A percentile compares a stretch with the other conserved stretches of the same genome.
phyloP scores from a whole-genome alignment of 92 coral and sea anemone species.

The Porites divaricata region DNA sequence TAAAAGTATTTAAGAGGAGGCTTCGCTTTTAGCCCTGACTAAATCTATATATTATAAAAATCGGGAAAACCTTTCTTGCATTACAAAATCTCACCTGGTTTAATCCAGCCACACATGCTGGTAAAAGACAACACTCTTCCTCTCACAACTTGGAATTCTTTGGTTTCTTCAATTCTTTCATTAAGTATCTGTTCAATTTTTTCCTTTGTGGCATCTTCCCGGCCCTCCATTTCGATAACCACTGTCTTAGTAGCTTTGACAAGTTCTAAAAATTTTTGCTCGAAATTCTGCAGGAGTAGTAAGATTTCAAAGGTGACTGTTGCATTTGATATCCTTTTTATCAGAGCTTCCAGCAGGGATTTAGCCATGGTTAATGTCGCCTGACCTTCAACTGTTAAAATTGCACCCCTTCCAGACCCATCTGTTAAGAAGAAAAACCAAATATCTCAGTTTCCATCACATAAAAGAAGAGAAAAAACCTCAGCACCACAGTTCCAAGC shows the following conservation, averaged over 20 bases:
- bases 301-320: slow-evolving; percentile 15
- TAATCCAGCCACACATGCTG: slow-evolving; percentile 34
- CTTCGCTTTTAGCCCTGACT: too few species aligned
- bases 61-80: too few species aligned
- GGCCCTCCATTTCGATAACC: neutral
- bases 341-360: slow-evolving; percentile 4
- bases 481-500: too few species aligned
- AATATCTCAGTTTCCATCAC: too few species aligned
- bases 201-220: neutral
- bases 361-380: slow-evolving; percentile 24
- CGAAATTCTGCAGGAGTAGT: neutral
- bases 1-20: too few species aligned
- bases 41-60: too few species aligned
- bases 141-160: slow-evolving; percentile 18
- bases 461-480: too few species aligned
- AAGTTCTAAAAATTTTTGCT: slow-evolving; percentile 18
- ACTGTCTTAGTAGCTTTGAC: neutral
- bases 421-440: slow-evolving; percentile 4
- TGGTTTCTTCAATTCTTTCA: slow-evolving; percentile 30
- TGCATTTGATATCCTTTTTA: slow-evolving; percentile 5
- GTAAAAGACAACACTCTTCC: neutral
- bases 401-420: slow-evolving; percentile 23
- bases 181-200: neutral
- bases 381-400: slow-evolving; percentile 23
- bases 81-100: slow-evolving; percentile 25